Evolutionary conservation across 1,140 invertebrate genomes (phyloP).

Genomic region (Popillia japonica): DNA sequence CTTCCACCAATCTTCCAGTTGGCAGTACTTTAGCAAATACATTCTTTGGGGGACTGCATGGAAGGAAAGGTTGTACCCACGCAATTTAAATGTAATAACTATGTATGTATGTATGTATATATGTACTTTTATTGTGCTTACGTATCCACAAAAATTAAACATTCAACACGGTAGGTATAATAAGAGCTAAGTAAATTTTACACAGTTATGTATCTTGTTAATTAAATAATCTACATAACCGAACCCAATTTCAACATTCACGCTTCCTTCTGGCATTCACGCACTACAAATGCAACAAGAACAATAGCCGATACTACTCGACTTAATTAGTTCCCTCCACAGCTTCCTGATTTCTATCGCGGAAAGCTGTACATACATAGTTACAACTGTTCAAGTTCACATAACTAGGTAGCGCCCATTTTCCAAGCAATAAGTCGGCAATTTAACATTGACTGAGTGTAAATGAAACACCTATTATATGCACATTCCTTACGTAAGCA

Average conservation of each 20-base stretch:
- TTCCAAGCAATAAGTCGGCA: not conserved
- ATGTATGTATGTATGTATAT: not conserved
- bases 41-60: too few relatives aligned
- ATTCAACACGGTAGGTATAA: not conserved
- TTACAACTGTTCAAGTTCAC: too few relatives aligned
- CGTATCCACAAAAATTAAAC: not conserved
- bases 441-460: not conserved
- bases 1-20: too few relatives aligned
- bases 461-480: not conserved
- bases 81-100: too few relatives aligned
- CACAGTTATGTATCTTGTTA: not conserved
- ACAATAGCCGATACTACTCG: too few relatives aligned
- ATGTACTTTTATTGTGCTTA: not conserved
- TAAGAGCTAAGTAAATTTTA: not conserved
- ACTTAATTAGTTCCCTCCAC: too few relatives aligned
- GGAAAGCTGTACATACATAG: too few relatives aligned
- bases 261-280: not conserved
- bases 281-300: not conserved
- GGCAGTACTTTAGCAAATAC: too few relatives aligned
- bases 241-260: not conserved
- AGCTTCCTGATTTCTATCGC: not conserved
- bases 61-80: too few relatives aligned
- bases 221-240: not conserved
- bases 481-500: conserved; percentile 5
- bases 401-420: not conserved